Base-by-base conservation (phyloP, 2,888 invertebrate species). In the Acleris holmiana region DNA sequence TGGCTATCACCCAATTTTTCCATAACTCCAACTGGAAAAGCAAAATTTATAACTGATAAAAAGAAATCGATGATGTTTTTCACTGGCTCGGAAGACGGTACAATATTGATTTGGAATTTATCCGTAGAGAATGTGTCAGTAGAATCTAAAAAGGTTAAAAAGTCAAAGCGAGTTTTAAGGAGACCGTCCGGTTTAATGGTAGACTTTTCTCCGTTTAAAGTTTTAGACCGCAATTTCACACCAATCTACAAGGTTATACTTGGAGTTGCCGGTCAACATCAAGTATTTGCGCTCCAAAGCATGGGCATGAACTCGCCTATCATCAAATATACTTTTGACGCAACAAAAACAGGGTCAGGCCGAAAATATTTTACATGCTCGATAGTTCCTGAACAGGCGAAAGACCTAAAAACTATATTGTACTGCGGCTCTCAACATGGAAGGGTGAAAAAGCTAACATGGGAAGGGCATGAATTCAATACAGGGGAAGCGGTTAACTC, bases 41-140 rank as follows among this genome's bases (percentile, higher is more conserved):
- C 83, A 75, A 69, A 76, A 76, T 61, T 85, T 57, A 71, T 79
- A 67, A 64, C 73, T 19, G 70, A 74, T 85, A 62, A 83, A 74
- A 69, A 89, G 84, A 70, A 79, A 75, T 73, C 94, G 13, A 83
- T 94, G 63, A 96, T 95, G 75, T 95, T 96, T 76, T 80, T 95
- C 3, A 94, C 95, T 0, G 92, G 94, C 25, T 93, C 95, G 25
- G 89, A 94, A 68, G 96, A 96, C 78, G 96, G 96, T 0, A 93
- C 86, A 0, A 88, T 96, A 53, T 89, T 95, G 47, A 94, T 96
- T 76, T 97, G 96, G 96, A 94, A 95, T 85, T 84, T 96, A 56
- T 94, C 94, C 68, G 88, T 90, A n/a, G 87, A 89, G 67, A 89
- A 86, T 69, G 70, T 85, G 2, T 78, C 76, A 3, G 78, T 85